phyloP scores from a whole-genome alignment of 2,113 vertebrate genomes.

The Leuciscus idus region DNA sequence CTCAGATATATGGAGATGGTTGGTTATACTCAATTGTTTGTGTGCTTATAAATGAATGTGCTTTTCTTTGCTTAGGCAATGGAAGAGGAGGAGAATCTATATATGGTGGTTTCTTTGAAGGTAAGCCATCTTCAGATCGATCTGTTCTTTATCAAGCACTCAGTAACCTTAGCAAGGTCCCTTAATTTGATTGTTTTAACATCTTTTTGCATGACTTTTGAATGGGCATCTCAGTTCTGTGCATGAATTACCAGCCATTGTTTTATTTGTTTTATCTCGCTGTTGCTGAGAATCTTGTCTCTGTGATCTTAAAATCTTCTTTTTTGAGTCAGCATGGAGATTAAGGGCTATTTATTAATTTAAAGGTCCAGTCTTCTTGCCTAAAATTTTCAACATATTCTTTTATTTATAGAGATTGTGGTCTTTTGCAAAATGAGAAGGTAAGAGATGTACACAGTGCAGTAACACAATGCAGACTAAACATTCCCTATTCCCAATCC shows the following conservation, averaged over 20 bases:
- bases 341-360: conserved; percentile 94
- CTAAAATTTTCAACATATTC: conserved; percentile 99
- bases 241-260: conserved; percentile 75
- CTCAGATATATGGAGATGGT: neutral
- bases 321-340: conserved; percentile 94
- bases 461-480: conserved; percentile 92
- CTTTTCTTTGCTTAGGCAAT: conserved; percentile 79
- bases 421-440: conserved; percentile 99
- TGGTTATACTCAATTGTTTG: neutral
- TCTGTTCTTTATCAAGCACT: conserved; percentile 40
- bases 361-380: conserved; percentile 97
- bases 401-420: conserved; percentile 99
- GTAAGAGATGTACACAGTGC: conserved; percentile 97
- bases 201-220: conserved; percentile 85
- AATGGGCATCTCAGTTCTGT: conserved; percentile 80
- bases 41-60: neutral
- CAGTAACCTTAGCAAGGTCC: neutral
- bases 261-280: conserved; percentile 50
- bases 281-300: conserved; percentile 51
- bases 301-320: conserved; percentile 63
- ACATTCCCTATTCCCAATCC: conserved; percentile 85
- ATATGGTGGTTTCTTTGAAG: conserved; percentile 98
- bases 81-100: conserved; percentile 99
- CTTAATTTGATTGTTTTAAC: conserved; percentile 50
- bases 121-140: conserved; percentile 75